phyloP scores from a whole-genome alignment of 2,797 vertebrate genomes.

The Fistularia commersonii region DNA sequence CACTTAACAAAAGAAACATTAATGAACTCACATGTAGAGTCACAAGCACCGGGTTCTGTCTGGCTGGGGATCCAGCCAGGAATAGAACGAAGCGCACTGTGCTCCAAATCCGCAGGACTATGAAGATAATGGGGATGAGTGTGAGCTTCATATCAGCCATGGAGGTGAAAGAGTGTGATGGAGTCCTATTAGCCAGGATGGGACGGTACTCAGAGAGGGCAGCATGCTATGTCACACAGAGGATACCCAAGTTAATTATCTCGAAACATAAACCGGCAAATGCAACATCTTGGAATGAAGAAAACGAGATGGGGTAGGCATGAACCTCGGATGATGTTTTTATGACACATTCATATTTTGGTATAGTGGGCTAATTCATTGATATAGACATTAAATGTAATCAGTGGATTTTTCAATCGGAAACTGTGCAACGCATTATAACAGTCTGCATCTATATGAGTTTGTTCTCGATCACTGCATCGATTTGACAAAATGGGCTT shows the following conservation, averaged over 20 bases:
- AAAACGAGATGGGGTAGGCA: not conserved
- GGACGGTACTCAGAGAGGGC: conserved; percentile 93
- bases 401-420: too few relatives aligned
- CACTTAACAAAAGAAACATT: not conserved
- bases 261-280: not conserved
- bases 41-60: conserved; percentile 81
- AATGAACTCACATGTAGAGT: conserved; percentile 84
- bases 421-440: too few relatives aligned
- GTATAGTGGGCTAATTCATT: too few relatives aligned
- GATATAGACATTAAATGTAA: too few relatives aligned
- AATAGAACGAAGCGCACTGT: conserved; percentile 89
- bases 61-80: conserved; percentile 75
- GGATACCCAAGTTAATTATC: not conserved
- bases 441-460: too few relatives aligned
- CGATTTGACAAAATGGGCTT: too few relatives aligned
- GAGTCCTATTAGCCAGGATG: conserved; percentile 73
- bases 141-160: conserved; percentile 88
- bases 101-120: conserved; percentile 91
- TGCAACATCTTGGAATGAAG: not conserved
- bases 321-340: too few relatives aligned
- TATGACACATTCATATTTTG: too few relatives aligned
- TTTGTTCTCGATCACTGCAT: too few relatives aligned
- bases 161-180: conserved; percentile 65
- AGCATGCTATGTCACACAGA: conserved; percentile 72
- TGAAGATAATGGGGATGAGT: conserved; percentile 93